phyloP scores from a whole-genome alignment of 1,140 invertebrate species.

The Sinella curviseta region DNA sequence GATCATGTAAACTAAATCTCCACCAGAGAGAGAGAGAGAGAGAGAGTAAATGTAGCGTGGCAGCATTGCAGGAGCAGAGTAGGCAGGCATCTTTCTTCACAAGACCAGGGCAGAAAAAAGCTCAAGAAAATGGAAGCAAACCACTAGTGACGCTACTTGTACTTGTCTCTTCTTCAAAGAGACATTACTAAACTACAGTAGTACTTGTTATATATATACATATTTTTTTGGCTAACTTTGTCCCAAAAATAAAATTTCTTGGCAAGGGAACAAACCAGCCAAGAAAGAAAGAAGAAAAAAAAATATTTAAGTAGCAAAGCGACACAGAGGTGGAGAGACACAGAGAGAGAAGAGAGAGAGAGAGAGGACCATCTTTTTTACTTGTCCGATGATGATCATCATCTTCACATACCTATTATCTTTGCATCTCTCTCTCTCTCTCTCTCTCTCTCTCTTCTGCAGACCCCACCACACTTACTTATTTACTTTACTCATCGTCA shows the following conservation, averaged over 20 bases:
- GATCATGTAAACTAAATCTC: too few species aligned
- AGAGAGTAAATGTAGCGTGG: background rate
- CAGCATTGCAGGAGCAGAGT: too few species aligned
- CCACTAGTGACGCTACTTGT: background rate
- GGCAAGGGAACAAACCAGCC: background rate
- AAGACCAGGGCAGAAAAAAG: too few species aligned
- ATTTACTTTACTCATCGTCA: too few species aligned
- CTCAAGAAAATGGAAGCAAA: background rate
- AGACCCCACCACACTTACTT: too few species aligned
- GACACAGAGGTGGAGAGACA: too few species aligned
- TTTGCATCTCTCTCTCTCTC: background rate
- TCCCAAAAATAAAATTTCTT: constrained; percentile 26
- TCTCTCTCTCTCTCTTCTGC: background rate
- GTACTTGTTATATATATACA: too few species aligned
- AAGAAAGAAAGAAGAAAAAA: background rate
- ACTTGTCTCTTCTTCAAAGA: background rate
- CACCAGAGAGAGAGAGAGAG: background rate
- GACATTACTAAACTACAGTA: too few species aligned
- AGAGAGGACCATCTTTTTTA: background rate
- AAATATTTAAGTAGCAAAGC: too few species aligned
- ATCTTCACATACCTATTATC: background rate
- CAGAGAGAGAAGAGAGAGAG: background rate
- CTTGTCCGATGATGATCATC: background rate
- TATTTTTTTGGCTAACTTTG: constrained; percentile 17
- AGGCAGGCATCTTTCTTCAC: too few species aligned